Conservation (phyloP, 2,113 vertebrate species). For the Myotis lucifugus region DNA sequence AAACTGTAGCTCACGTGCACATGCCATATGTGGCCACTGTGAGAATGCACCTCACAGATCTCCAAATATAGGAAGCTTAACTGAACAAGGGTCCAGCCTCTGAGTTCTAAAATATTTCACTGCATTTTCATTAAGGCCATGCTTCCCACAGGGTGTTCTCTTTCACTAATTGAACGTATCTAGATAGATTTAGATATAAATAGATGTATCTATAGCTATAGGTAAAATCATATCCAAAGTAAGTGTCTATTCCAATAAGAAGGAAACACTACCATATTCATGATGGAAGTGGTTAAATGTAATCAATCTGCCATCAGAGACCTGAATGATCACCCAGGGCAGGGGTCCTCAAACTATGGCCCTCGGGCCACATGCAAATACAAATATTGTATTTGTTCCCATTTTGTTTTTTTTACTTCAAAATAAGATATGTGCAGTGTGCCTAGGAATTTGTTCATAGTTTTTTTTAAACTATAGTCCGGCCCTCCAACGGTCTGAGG, state of each 20-base stretch:
- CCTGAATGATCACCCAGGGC: neutral
- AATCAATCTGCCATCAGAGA: neutral
- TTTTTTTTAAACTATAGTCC: too few relatives aligned
- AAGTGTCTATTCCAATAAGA: neutral
- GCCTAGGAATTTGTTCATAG: too few relatives aligned
- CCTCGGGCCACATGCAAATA: too few relatives aligned
- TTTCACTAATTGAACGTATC: neutral
- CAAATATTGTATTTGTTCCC: too few relatives aligned
- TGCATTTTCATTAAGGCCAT: neutral
- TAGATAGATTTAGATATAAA: neutral
- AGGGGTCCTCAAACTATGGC: too few relatives aligned
- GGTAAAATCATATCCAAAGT: neutral
- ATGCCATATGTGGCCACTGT: neutral
- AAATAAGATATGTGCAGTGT: too few relatives aligned
- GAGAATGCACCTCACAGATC: neutral
- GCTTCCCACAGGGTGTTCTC: neutral
- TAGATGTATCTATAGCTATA: neutral
- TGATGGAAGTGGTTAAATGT: neutral
- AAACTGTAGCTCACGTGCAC: neutral
- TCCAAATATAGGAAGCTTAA: neutral
- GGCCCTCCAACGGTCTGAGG: too few relatives aligned
- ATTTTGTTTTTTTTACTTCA: too few relatives aligned
- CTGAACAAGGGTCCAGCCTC: neutral
- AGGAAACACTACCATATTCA: neutral
- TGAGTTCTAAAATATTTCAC: neutral